Evolutionary conservation across 37 sponge, comb jelly and placozoan species (phyloP).

Genomic region (Lycopodina hypogea): DNA sequence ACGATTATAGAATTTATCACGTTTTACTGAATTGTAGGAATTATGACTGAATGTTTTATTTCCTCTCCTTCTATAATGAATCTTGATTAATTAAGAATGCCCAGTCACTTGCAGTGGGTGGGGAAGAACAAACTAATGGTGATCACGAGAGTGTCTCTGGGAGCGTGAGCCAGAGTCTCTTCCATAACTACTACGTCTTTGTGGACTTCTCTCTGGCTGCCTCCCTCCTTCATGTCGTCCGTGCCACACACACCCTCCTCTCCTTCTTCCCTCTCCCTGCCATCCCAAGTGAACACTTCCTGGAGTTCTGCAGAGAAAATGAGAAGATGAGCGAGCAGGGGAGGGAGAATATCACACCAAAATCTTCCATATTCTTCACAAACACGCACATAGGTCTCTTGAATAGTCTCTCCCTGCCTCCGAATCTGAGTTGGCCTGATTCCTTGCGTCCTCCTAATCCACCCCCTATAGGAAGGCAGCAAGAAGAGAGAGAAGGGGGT

Average conservation of each 20-base stretch:
- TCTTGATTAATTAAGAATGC: no score
- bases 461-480: constrained; percentile 65
- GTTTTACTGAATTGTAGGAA: no score
- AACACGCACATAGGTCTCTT: constrained; percentile 75
- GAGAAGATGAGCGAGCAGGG: background rate
- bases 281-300: constrained; percentile 9
- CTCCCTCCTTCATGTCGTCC: constrained; percentile 5
- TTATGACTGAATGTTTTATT: no score
- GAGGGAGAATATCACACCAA: background rate
- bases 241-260: background rate
- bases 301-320: constrained; percentile 3
- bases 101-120: no score
- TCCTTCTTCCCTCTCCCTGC: constrained; percentile 6
- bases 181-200: background rate
- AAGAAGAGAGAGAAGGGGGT: background rate
- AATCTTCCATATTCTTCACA: background rate
- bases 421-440: constrained; percentile 97
- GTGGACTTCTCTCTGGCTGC: background rate
- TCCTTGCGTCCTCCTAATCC: constrained; percentile 97
- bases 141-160: background rate
- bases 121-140: background rate
- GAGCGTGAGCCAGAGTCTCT: background rate
- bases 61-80: no score
- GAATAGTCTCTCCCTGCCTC: constrained; percentile 91
- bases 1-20: no score